Percentiles rank a stretch among this genome's conserved stretches.
These are phyloP conservation scores for Epinotia brunnichana DNA, from an alignment of 2,888 invertebrate genomes.

Conservation along the genomic window DNA sequence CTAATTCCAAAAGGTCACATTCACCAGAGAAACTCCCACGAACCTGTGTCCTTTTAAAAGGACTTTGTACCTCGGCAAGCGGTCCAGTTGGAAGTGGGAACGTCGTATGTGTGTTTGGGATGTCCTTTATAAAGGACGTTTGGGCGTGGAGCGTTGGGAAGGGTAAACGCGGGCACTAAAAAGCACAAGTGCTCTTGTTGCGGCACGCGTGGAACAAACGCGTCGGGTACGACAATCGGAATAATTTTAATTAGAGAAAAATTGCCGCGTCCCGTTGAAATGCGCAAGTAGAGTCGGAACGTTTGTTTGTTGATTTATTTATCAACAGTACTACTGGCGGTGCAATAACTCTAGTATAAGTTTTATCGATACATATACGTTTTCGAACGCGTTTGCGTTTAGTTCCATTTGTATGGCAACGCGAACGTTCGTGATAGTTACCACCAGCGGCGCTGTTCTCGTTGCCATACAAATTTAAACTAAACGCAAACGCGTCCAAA, in stretches of 20 bases:
- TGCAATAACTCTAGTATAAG: too few species aligned
- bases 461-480: too few species aligned
- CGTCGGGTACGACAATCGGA: conserved; percentile 76
- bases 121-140: conserved; percentile 18
- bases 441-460: too few species aligned
- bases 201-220: conserved; percentile 80
- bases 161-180: conserved; percentile 81
- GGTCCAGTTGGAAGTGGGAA: neutral
- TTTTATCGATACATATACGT: too few species aligned
- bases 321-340: too few species aligned
- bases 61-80: conserved; percentile 9
- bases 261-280: conserved; percentile 69
- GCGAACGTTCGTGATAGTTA: too few species aligned
- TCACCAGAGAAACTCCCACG: neutral
- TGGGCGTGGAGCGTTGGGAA: conserved; percentile 49
- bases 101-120: conserved; percentile 2
- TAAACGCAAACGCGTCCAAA: too few species aligned
- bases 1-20: conserved; percentile 4
- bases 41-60: conserved; percentile 1
- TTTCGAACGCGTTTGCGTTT: too few species aligned
- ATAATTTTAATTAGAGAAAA: conserved; percentile 84
- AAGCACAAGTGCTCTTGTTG: conserved; percentile 77
- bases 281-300: conserved; percentile 63
- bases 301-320: neutral
- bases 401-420: too few species aligned